Evolutionary conservation across 1,140 invertebrate species (phyloP).

Genomic region (Aphidius ervi): DNA sequence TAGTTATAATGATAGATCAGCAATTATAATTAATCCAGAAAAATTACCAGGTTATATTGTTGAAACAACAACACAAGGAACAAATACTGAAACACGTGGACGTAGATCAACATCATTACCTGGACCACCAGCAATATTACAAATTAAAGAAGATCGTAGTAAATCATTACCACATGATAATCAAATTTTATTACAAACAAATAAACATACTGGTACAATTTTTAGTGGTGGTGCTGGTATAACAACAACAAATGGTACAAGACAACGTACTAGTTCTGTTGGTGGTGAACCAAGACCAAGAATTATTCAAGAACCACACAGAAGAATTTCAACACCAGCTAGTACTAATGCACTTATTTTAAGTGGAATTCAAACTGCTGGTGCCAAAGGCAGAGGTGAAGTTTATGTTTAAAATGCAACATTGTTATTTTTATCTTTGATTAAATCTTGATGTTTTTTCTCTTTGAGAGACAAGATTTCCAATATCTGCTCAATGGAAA

Average conservation of each 20-base stretch:
- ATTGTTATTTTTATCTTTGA: constrained; percentile 9
- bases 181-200: constrained; percentile 29
- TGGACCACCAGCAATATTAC: constrained; percentile 27
- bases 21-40: constrained; percentile 44
- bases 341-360: constrained; percentile 29
- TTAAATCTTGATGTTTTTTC: neutral
- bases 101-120: constrained; percentile 46
- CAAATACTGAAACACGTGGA: constrained; percentile 33
- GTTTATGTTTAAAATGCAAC: constrained; percentile 48
- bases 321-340: constrained; percentile 38
- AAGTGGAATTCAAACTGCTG: neutral
- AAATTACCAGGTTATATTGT: constrained; percentile 38
- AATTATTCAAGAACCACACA: constrained; percentile 28
- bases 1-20: constrained; percentile 40
- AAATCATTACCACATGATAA: constrained; percentile 46
- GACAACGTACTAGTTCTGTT: constrained; percentile 31
- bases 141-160: constrained; percentile 37
- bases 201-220: constrained; percentile 14
- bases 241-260: neutral
- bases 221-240: too few relatives aligned
- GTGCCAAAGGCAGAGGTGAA: constrained; percentile 45
- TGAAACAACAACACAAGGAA: constrained; percentile 17
- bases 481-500: too few relatives aligned
- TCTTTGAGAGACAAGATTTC: too few relatives aligned
- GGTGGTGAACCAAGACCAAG: constrained; percentile 22